These are phyloP conservation scores for Heliconius hortense DNA, from an alignment of 2,888 invertebrate genomes.

Conservation along the genomic window DNA sequence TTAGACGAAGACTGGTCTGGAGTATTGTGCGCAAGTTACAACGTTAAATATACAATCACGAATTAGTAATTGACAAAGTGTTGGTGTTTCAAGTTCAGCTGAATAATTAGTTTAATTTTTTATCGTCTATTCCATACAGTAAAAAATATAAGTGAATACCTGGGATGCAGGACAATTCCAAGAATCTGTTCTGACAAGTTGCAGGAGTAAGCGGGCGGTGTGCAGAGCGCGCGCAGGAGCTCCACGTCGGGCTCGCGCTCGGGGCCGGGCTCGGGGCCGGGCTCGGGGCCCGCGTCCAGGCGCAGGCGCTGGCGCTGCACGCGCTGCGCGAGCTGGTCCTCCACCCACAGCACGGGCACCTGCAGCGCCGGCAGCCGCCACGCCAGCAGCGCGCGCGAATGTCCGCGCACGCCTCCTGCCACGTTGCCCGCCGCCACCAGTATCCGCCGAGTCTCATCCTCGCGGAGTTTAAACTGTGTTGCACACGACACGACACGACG, in stretches of 20 bases:
- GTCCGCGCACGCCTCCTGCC: constrained; percentile 45
- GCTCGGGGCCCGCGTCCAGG: constrained; percentile 25
- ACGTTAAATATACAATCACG: not conserved
- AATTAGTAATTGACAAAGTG: not conserved
- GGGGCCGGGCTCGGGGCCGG: constrained; percentile 8
- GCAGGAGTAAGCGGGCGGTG: constrained; percentile 46
- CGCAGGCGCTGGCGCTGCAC: constrained; percentile 40
- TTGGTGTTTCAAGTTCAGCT: not conserved
- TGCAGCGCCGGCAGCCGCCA: constrained; percentile 50
- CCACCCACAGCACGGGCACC: constrained; percentile 45
- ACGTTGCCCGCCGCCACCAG: constrained; percentile 46
- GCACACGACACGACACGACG: no score
- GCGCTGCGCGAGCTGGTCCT: constrained; percentile 43
- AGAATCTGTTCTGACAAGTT: constrained; percentile 46
- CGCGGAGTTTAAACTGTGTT: constrained; percentile 4
- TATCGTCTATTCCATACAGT: not conserved
- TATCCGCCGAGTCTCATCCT: constrained; percentile 38
- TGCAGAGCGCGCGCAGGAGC: constrained; percentile 56
- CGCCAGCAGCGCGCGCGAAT: constrained; percentile 47
- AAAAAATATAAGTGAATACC: constrained; percentile 42
- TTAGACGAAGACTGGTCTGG: no score
- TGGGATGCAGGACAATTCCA: constrained; percentile 53
- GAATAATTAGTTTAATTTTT: not conserved
- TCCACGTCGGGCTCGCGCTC: constrained; percentile 45
- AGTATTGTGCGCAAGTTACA: not conserved